Evolutionary conservation across 2,888 invertebrate species (phyloP).

Genomic region (Frankliniella fusca): DNA sequence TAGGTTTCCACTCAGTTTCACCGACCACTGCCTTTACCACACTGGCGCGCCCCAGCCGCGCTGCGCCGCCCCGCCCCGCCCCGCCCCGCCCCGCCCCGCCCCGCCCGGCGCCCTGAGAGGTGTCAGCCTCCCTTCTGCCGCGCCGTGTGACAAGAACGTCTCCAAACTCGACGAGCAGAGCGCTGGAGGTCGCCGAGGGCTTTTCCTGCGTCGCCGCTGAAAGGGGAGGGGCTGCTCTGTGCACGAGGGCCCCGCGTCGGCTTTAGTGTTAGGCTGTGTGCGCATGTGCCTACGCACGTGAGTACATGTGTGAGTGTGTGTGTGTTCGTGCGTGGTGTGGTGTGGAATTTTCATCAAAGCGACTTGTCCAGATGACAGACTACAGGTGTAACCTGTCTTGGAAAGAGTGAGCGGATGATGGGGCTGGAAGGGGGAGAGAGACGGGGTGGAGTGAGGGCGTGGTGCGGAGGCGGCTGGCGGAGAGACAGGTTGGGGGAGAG

Average conservation of each 20-base stretch:
- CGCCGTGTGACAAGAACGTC: too few species aligned
- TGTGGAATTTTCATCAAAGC: not conserved
- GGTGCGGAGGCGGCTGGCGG: not conserved
- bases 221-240: not conserved
- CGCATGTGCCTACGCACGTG: not conserved
- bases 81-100: not conserved
- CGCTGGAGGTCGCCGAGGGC: too few species aligned
- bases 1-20: conserved; percentile 26
- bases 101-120: not conserved
- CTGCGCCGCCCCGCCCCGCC: not conserved
- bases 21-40: conserved; percentile 1
- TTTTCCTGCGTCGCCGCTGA: not conserved
- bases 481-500: not conserved
- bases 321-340: not conserved
- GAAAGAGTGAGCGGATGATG: too few species aligned
- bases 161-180: too few species aligned
- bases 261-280: too few species aligned
- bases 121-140: too few species aligned
- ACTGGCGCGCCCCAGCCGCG: not conserved
- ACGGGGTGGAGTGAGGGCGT: not conserved
- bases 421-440: not conserved
- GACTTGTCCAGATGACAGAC: too few species aligned
- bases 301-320: not conserved
- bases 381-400: too few species aligned
- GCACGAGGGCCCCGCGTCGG: not conserved